Evolutionary conservation across 2,113 vertebrate genomes (phyloP).

Genomic region (Rhinopomastus cyanomelas): DNA sequence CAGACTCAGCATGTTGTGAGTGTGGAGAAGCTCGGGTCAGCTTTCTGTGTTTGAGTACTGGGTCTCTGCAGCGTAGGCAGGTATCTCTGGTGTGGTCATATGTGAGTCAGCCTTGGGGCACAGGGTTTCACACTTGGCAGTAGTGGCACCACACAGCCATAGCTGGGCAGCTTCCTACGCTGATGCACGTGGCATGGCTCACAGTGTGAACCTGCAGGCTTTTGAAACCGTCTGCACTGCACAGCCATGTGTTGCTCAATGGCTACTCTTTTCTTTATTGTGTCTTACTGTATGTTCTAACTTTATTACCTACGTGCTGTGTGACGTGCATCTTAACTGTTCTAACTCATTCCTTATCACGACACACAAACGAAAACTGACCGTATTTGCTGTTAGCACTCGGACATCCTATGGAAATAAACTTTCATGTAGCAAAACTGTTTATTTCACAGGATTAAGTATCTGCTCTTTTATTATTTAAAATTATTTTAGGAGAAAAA

Average conservation of each 20-base stretch:
- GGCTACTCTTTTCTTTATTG: neutral
- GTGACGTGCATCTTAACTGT: neutral
- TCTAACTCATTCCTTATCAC: neutral
- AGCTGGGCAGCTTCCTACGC: neutral
- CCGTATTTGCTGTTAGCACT: neutral
- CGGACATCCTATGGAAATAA: neutral
- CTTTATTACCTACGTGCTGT: neutral
- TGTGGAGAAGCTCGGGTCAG: neutral
- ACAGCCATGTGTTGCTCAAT: neutral
- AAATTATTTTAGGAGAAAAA: neutral
- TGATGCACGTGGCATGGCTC: neutral
- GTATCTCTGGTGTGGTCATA: neutral
- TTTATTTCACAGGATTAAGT: neutral
- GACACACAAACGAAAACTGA: neutral
- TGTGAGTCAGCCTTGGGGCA: accelerated
- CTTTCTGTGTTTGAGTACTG: neutral
- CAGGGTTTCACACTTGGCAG: neutral
- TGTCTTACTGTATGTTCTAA: neutral
- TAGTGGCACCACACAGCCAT: accelerated
- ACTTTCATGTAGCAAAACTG: neutral
- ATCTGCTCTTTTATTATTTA: neutral
- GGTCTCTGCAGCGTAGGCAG: neutral
- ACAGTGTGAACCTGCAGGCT: neutral
- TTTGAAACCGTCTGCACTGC: neutral
- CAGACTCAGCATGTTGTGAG: neutral